Evolutionary conservation across 2,888 invertebrate genomes (phyloP), one percentile per base, ranked within the genome.

Genomic region (Bhutanitis thaidina): DNA sequence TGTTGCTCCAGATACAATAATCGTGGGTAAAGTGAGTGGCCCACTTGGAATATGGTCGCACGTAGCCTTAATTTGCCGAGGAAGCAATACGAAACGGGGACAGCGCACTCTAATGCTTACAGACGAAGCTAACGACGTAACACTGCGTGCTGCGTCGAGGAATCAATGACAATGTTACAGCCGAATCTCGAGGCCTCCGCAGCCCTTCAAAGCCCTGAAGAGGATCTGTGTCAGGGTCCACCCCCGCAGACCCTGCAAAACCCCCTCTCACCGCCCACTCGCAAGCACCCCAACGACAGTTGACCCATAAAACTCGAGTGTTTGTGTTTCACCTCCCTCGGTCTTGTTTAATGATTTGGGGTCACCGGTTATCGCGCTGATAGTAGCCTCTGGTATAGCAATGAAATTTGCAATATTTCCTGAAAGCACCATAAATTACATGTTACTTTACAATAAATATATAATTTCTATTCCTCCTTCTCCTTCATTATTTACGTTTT

Each of bases 161-260:
- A 85, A 86, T 87, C 87, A 79, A 86, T 87, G 87, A 80, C 80
- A 77, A 75, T 59, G 58, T 62, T 79, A 74, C 77, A 80, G 70
- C 79, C 82, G 77, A 85, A 82, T 83, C 77, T 80, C 79, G 80
- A 81, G 84, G 82, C 76, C 83, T 79, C 74, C 71, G 67, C 74
- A 60, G 67, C 71, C 78, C 72, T 79, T 73, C 77, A 73, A n/a
- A n/a, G n/a, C n/a, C n/a, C 80, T 83, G 85, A 87, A 83, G 82
- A 77, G 78, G 81, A 87, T 87, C 86, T 86, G 81, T 88, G 89
- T 89, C 89, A 88, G 83, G 88, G 89, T 84, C 76, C 80, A 76
- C 78, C 80, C 80, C 79, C 74, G 67, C 69, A 68, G 67, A 74
- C 81, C 84, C 77, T 80, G 66, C 82, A 72, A 83, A 9, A 68